Conservation (phyloP, 2,113 vertebrate genomes). For the Spizaetus ornatus region DNA sequence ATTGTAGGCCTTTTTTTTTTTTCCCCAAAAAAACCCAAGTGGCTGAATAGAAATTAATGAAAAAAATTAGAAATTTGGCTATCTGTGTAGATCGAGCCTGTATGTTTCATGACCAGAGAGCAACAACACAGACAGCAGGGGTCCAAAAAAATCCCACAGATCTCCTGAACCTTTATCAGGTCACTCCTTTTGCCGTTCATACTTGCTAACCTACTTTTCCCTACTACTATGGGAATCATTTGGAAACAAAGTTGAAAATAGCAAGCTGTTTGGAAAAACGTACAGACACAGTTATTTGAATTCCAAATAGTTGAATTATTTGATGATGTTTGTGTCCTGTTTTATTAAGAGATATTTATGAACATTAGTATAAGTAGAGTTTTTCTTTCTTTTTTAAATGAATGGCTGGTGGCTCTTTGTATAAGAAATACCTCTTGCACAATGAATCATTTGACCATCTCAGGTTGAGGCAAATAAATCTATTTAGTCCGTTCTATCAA, state of each 20-base stretch:
- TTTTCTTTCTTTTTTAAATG: neutral
- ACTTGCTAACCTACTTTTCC: neutral
- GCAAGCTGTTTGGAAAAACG: neutral
- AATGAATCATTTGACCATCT: neutral
- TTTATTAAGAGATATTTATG: neutral
- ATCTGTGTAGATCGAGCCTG: neutral
- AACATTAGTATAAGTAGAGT: neutral
- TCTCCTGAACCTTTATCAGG: neutral
- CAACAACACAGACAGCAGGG: neutral
- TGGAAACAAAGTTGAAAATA: neutral
- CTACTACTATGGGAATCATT: neutral
- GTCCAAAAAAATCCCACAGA: neutral
- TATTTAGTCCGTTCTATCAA: neutral
- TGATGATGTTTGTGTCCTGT: neutral
- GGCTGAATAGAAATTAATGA: neutral
- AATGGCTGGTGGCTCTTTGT: neutral
- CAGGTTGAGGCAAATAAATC: neutral
- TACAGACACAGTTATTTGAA: neutral
- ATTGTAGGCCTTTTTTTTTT: neutral
- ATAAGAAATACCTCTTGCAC: neutral
- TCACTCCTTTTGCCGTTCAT: neutral
- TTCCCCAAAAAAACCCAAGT: accelerated
- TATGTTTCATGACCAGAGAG: neutral
- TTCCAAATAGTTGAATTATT: neutral
- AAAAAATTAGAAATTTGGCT: neutral